phyloP scores from a whole-genome alignment of 2,113 vertebrate species.

The Gallinago paraguaiae region DNA sequence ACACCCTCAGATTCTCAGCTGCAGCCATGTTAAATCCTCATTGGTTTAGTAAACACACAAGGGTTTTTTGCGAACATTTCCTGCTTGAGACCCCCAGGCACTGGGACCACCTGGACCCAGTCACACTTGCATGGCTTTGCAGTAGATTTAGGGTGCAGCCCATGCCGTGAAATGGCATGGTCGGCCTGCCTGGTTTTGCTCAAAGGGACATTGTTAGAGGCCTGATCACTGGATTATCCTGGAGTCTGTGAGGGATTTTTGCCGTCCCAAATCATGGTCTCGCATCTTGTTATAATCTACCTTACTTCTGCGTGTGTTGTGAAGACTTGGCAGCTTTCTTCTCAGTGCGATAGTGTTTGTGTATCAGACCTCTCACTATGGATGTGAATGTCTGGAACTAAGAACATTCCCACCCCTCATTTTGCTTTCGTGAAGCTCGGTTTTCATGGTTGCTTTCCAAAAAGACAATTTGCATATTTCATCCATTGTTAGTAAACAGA shows the following conservation, averaged over 20 bases:
- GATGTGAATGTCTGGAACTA: slow-evolving; percentile 26
- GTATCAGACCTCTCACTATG: not conserved
- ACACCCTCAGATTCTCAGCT: not conserved
- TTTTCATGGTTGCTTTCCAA: slow-evolving; percentile 54
- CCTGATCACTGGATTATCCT: slow-evolving; percentile 33
- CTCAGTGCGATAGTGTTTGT: not conserved
- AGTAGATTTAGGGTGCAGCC: not conserved
- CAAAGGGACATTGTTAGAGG: not conserved
- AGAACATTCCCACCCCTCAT: not conserved
- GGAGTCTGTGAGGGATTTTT: not conserved
- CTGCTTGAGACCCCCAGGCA: not conserved
- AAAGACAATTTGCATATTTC: slow-evolving; percentile 58
- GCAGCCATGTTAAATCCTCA: not conserved
- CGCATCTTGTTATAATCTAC: slow-evolving; percentile 49
- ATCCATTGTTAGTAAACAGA: slow-evolving; percentile 60
- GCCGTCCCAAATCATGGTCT: not conserved
- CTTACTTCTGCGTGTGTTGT: not conserved
- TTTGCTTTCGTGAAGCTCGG: slow-evolving; percentile 10
- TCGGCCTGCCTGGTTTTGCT: not conserved
- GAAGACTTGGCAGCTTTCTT: slow-evolving; percentile 20
- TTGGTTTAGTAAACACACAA: not conserved
- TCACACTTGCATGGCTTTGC: not conserved
- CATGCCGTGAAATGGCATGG: not conserved
- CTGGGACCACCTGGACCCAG: not conserved
- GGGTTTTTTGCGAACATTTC: rapidly evolving